Percentiles rank a stretch among this genome's conserved stretches.
phyloP scores from a whole-genome alignment of 2,113 vertebrate genomes.

The Xyliphius kryptos region DNA sequence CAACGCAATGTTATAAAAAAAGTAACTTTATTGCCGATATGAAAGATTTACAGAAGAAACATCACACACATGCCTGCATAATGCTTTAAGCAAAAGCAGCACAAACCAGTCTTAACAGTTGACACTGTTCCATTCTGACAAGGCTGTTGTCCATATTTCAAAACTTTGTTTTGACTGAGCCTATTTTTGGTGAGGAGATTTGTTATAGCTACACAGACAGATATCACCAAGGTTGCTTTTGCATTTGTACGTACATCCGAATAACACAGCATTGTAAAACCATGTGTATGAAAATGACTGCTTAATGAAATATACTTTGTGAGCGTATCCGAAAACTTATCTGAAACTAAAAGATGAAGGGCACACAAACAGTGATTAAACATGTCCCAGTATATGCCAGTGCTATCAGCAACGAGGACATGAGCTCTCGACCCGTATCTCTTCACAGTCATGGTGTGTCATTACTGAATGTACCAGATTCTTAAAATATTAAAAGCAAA shows the following conservation, averaged over 20 bases:
- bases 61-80: conserved; percentile 49
- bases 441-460: conserved; percentile 39
- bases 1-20: conserved; percentile 46
- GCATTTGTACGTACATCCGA: conserved; percentile 56
- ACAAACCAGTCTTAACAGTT: conserved; percentile 27
- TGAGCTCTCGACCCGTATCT: conserved; percentile 37
- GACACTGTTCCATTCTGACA: too few species aligned
- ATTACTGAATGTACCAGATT: conserved; percentile 51
- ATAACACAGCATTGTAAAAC: conserved; percentile 48
- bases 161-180: conserved; percentile 45
- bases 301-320: conserved; percentile 32
- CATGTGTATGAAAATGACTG: conserved; percentile 34
- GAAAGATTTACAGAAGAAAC: conserved; percentile 63
- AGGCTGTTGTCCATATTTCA: conserved; percentile 13
- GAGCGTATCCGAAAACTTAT: conserved; percentile 20
- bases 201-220: conserved; percentile 48
- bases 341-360: conserved; percentile 38
- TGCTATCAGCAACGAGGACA: conserved; percentile 14
- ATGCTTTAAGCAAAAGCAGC: conserved; percentile 44
- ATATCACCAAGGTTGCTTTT: conserved; percentile 55
- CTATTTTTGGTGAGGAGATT: conserved; percentile 27
- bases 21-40: conserved; percentile 69
- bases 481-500: conserved; percentile 60
- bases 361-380: conserved; percentile 29
- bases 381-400: conserved; percentile 21